Evolutionary conservation across 2,113 vertebrate genomes (phyloP).

Genomic region (Sorex araneus): DNA sequence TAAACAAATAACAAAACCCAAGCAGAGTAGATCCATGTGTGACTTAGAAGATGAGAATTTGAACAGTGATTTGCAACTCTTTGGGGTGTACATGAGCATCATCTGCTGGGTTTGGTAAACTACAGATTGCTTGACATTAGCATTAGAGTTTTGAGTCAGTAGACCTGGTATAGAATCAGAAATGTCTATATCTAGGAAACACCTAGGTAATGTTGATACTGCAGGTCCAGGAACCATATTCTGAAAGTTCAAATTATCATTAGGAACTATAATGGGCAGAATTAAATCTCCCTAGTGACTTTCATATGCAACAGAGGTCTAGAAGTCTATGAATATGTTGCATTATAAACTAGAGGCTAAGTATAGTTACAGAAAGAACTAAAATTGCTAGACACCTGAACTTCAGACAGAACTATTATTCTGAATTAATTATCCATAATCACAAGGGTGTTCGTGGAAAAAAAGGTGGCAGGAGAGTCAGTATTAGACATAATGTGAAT

Average conservation of each 20-base stretch:
- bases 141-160: not conserved
- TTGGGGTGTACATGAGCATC: not conserved
- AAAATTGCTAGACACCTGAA: not conserved
- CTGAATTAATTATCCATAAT: not conserved
- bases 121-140: not conserved
- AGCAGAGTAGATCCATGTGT: not conserved
- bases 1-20: constrained; percentile 12
- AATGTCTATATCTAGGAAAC: not conserved
- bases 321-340: not conserved
- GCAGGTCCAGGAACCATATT: not conserved
- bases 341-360: not conserved
- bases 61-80: constrained; percentile 8
- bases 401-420: not conserved
- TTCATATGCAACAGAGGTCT: not conserved
- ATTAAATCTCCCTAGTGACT: not conserved
- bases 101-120: not conserved
- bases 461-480: not conserved
- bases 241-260: constrained; percentile 1
- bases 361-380: not conserved
- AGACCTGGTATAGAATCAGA: not conserved
- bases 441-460: not conserved
- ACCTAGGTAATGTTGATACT: not conserved
- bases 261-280: not conserved
- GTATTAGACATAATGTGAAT: not conserved
- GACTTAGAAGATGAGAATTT: not conserved